These are phyloP conservation scores for Acrocephalus kingi DNA, from an alignment of 2,113 vertebrate species.

Conservation along the genomic window DNA sequence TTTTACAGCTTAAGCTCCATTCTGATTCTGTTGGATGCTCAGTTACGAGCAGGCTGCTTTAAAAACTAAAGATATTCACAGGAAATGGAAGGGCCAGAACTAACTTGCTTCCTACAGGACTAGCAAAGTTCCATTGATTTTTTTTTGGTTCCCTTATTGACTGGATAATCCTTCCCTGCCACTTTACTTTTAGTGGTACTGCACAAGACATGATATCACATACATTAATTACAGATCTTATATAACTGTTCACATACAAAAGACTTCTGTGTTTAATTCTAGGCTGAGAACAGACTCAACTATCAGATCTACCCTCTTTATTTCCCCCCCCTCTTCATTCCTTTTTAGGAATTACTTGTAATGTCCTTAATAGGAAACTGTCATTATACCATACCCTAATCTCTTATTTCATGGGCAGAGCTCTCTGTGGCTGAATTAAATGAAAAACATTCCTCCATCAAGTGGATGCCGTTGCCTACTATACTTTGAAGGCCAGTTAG, in stretches of 20 bases:
- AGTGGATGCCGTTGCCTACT: background rate
- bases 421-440: background rate
- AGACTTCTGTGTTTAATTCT: background rate
- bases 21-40: background rate
- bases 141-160: background rate
- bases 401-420: background rate
- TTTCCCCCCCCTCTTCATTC: background rate
- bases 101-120: background rate
- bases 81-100: background rate
- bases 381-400: background rate
- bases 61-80: background rate
- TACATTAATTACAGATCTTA: background rate
- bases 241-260: background rate
- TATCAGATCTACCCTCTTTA: background rate
- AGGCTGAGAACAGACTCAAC: background rate
- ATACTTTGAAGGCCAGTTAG: background rate
- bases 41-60: background rate
- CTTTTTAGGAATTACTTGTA: background rate
- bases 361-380: background rate
- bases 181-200: background rate
- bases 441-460: background rate
- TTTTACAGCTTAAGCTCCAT: background rate
- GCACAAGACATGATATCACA: fast-evolving
- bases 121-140: background rate
- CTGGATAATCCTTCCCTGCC: background rate